Evolutionary conservation across 2,113 vertebrate genomes (phyloP).

Genomic region (Ammospiza nelsoni): DNA sequence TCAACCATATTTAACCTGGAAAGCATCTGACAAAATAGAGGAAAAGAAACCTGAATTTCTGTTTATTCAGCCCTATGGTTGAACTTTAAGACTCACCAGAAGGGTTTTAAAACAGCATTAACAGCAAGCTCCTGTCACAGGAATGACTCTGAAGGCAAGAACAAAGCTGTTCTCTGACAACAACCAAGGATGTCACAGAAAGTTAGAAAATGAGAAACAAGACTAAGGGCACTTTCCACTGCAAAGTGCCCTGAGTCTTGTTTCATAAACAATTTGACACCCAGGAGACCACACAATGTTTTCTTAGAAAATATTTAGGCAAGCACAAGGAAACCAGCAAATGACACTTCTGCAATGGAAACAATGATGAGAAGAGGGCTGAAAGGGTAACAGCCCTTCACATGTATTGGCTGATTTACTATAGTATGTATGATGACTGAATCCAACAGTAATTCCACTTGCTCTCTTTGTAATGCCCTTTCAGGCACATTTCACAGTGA

Average conservation of each 20-base stretch:
- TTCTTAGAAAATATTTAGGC: not conserved
- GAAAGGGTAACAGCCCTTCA: not conserved
- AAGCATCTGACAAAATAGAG: not conserved
- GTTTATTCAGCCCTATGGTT: not conserved
- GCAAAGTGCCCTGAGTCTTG: not conserved
- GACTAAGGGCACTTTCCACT: not conserved
- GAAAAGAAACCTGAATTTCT: not conserved
- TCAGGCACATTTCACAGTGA: not conserved
- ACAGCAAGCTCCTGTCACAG: not conserved
- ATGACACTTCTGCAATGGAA: not conserved
- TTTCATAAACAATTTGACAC: not conserved
- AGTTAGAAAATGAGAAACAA: not conserved
- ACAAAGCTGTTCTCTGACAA: not conserved
- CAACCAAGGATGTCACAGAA: not conserved
- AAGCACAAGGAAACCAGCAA: not conserved
- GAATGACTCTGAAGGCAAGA: not conserved
- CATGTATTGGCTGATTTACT: not conserved
- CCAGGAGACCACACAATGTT: not conserved
- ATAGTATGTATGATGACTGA: not conserved
- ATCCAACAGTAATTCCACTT: not conserved
- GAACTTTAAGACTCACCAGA: not conserved
- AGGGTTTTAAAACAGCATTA: not conserved
- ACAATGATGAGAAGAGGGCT: not conserved
- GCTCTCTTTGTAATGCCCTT: not conserved
- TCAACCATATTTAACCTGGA: not conserved